Evolutionary conservation across 2,113 vertebrate species (phyloP), one percentile per base, ranked within the genome.

Genomic region (Astatoreochromis straeleni): DNA sequence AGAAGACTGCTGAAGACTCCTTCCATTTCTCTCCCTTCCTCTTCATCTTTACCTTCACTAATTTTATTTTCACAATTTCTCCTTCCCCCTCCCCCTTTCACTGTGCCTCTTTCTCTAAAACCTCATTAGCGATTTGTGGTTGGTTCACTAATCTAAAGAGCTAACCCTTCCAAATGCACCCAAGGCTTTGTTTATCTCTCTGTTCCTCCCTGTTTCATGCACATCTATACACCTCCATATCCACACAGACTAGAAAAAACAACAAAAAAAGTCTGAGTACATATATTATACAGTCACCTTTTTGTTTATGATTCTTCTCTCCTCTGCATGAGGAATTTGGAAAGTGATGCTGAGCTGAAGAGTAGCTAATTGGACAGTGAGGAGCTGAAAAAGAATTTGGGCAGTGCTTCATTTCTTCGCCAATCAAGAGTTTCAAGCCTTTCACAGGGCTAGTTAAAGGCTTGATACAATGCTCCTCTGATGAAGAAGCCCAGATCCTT

Each of bases 1-100:
- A 93, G 93, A 95, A 38, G 88, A 91, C 85, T 92, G 89, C 83
- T 90, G 94, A 94, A 82, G 92, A 93, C 88, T 95, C 83, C 91
- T 83, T 93, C 90, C 81, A 85, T 91, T 88, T 80, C 86, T 70
- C 81, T 91, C 81, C 49, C 81, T 90, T 87, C 82, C 87, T 88
- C 91, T 87, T 70, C 86, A 82, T 91, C 90, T 89, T 90, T 86
- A 82, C 88, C 49, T 90, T 88, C 82, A 81, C 54, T 90, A 91
- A 94, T 93, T 94, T 88, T 89, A 91, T 92, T 95, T 92, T 91
- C 58, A 9, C 82, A 54, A 35, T 75, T 88, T 70, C 83, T 65
- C 78, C 47, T 80, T 79, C 63, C 83, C 75, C 68, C 19, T 19
- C 31, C 31, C 47, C 55, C 58, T 63, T 73, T 80, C 88, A 82